Base-by-base conservation (phyloP, 1,140 invertebrate species). In the Anastatus disparis region DNA sequence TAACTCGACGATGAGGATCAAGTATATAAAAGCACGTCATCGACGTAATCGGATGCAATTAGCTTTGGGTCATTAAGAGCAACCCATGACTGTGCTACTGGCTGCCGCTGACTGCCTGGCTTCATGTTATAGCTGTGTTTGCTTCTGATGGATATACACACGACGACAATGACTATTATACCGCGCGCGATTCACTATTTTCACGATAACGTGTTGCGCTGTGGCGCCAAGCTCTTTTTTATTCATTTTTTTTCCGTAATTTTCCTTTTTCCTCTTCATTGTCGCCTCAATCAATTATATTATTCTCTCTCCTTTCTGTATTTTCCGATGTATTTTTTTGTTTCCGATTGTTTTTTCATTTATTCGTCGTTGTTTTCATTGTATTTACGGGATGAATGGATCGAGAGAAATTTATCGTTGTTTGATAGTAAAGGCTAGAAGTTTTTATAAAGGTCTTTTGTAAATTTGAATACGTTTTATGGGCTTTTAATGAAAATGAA, bases 1-100 rank as follows among this genome's bases (percentile, higher is more conserved):
- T n/a, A n/a, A n/a, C n/a, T n/a, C n/a, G n/a, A n/a, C n/a, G n/a
- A n/a, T n/a, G n/a, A 17, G 42, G 38, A 40, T 38, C 20, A n/a
- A n/a, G n/a, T n/a, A n/a, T n/a, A n/a, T n/a, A 27, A 42, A 52
- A 42, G 50, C 58, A 56, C 48, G 42, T 59, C 48, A 71, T 69
- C 38, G 61, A 58, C 24, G 48, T 71, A 72, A 73, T 72, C 59
- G 72, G 40, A 22, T 55, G 61, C 48, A 75, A 72, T 77, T 77
- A 77, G 72, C 64, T 56, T 52, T 27, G 67, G 69, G 27, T 70
- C 56, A 67, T 64, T 44, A 72, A 71, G 67, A 75, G 59, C 31
- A 63, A 20, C 46, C n/a, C n/a, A n/a, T n/a, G n/a, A n/a, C n/a
- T n/a, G n/a, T n/a, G n/a, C n/a, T n/a, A n/a, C n/a, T n/a, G n/a